Base-by-base conservation (phyloP, 2,113 vertebrate species). In the Eubucco bourcierii region DNA sequence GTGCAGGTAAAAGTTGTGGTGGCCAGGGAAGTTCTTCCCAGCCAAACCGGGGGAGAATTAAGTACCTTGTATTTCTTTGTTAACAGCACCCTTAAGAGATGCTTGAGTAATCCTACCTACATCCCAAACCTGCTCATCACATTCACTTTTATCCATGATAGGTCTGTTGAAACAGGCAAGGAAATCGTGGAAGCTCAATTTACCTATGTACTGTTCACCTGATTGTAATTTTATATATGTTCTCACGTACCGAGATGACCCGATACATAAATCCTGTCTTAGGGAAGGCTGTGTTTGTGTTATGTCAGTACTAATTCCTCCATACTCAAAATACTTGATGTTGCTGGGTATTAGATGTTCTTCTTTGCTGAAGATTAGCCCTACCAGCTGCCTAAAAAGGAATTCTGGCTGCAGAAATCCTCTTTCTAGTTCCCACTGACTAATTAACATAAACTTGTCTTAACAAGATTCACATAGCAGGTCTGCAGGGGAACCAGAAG, bases 111-210 rank as follows among this genome's bases (percentile, higher is more conserved):
- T 29, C 10, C 23, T 33, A 20, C 46, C 19, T 13, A 3, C 8
- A 0, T 15, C 47, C 29, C 4, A 27, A 27, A 1, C 17, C 23
- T 58, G 65, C 17, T 8, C 24, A 4, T 29, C 47, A 4, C 1
- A 1, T 12, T 6, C 3, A 0, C 17, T 72, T 56, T 66, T 61
- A 58, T 5, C 25, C 19, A 0, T 8, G 14, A 6, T 7, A 52
- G 18, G 7, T 3, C 5, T 19, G 6, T 31, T 44, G 59, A 68
- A 75, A 37, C 29, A 33, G 31, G 53, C 28, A 60, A 60, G 31
- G 19, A 58, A 33, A 24, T 67, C 13, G 14, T 1, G 3, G 59
- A 47, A 77, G 28, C 14, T 78, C 17, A 15, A 3, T 21, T 41
- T 20, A 7, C 8, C 10, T 29, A 4, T 0, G 1, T 15, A 15